Conservation (phyloP, 2,113 vertebrate species). For the Nanorana parkeri region DNA sequence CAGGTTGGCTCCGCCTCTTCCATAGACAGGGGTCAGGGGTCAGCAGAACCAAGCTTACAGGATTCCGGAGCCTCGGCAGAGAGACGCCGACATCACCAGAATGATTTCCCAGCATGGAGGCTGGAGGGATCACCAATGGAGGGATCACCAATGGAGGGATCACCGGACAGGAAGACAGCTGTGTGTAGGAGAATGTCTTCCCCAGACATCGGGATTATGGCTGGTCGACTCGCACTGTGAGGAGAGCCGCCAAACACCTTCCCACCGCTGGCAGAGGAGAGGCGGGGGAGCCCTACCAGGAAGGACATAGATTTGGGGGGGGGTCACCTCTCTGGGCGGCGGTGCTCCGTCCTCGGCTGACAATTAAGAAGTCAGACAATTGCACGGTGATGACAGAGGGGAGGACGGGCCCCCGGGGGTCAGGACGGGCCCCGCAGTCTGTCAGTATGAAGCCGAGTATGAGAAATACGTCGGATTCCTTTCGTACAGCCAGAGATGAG, state of each 20-base stretch:
- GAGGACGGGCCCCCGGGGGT: not conserved
- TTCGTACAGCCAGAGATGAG: not conserved
- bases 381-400: slow-evolving; percentile 30
- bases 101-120: too few species aligned
- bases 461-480: not conserved
- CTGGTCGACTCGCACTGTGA: too few species aligned
- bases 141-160: too few species aligned
- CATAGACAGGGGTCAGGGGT: too few species aligned
- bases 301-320: too few species aligned
- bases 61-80: too few species aligned
- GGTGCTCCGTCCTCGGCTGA: not conserved
- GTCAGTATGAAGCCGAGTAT: not conserved
- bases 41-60: too few species aligned
- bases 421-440: not conserved
- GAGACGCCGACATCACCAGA: too few species aligned
- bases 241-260: not conserved
- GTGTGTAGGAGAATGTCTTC: not conserved
- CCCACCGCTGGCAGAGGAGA: not conserved
- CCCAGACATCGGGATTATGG: not conserved
- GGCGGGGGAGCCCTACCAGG: too few species aligned
- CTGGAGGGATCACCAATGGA: too few species aligned
- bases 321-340: too few species aligned
- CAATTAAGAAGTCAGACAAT: not conserved
- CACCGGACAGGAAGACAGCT: not conserved
- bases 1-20: too few species aligned